phyloP scores from a whole-genome alignment of 53 echinoderm and acorn worm species.

The Holothuria scabra region DNA sequence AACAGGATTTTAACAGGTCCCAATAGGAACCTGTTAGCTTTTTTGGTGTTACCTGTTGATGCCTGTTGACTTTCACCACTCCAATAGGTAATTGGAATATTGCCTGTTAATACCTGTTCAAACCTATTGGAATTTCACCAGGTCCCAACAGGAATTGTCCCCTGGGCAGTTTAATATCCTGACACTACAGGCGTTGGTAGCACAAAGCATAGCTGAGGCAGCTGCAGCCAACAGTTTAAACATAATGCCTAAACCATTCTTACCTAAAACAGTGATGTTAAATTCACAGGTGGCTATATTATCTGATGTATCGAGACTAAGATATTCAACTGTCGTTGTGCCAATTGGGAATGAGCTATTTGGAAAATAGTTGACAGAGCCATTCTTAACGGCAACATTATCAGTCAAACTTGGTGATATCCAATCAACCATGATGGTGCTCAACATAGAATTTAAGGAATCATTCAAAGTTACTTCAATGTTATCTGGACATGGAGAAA shows the following conservation, averaged over 20 bases:
- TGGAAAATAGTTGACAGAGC: neutral
- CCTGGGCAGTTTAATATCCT: no score
- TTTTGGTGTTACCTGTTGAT: no score
- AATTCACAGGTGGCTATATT: neutral
- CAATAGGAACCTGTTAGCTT: no score
- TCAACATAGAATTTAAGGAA: neutral
- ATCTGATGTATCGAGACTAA: neutral
- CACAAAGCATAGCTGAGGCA: neutral
- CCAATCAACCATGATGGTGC: neutral
- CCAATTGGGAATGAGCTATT: conserved; percentile 6
- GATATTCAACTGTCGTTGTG: neutral
- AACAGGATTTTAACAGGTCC: no score
- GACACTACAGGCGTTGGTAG: no score
- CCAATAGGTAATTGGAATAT: no score
- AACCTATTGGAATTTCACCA: no score
- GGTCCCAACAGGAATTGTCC: no score
- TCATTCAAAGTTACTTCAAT: neutral
- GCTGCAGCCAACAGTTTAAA: neutral
- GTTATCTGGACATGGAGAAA: conserved; percentile 55
- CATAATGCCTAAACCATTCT: neutral
- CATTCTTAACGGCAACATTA: neutral
- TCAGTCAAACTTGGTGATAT: neutral
- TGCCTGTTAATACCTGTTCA: no score
- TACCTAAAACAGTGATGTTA: conserved; percentile 13
- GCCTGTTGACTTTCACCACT: no score